Evolutionary conservation across 2,888 invertebrate species (phyloP), one percentile per base, ranked within the genome.

Genomic region (Thelaira solivaga): DNA sequence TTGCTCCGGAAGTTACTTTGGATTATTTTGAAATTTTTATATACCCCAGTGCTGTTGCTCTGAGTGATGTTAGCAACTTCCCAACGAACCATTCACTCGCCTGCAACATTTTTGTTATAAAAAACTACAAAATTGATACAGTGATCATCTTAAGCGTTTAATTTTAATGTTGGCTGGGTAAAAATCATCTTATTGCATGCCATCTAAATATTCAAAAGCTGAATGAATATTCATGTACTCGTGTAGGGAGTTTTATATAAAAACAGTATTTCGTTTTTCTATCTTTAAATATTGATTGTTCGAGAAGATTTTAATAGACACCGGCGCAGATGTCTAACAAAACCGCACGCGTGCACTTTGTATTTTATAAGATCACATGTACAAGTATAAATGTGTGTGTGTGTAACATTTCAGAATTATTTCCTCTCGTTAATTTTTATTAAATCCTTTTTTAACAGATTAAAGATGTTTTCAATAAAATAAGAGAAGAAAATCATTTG

Each of bases 311-410:
- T n/a, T n/a, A n/a, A n/a, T 73, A 68, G 69, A 69, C 64, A 80
- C 80, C 80, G 80, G 76, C 59, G 80, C 80, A 80, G 80, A 80
- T 80, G 80, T 80, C 76, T 62, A 43, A 73, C 29, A 16, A 76
- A 80, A 76, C 80, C 80, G 74, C 80, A 80, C 76, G 80, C 80
- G 76, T 80, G 59, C 76, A 45, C 69, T 74, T 75, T 61, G 65
- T 77, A 34, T 47, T 61, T 51, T 39, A 29, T 57, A 51, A 64
- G 49, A 65, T 61, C 62, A 53, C 47, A 59, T 64, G 29, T 26
- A 43, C 24, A 18, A 26, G 31, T 39, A 57, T 36, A 20, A 13
- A 13, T 34, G 36, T 20, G n/a, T 1, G 5, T 43, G 11, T 53
- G 3, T 55, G 34, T 34, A 5, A 5, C 26, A 6, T 68, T 49